Conservation (phyloP, 2,797 vertebrate species). For the Gobionotothen gibberifrons region DNA sequence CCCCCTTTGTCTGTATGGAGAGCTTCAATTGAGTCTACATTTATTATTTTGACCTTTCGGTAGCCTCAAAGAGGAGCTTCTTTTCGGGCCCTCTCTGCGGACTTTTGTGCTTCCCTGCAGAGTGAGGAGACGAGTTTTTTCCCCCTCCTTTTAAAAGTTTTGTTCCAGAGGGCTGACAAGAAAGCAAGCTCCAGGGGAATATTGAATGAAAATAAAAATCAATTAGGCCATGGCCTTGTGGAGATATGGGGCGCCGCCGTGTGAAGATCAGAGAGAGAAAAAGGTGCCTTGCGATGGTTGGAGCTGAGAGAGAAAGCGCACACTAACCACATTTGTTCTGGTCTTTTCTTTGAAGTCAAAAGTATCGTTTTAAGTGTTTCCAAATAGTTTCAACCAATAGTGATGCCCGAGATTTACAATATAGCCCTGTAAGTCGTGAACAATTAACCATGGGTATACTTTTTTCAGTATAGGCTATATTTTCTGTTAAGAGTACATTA, state of each 20-base stretch:
- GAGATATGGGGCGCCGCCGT: constrained; percentile 74
- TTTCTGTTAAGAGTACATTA: too few relatives aligned
- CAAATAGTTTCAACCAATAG: constrained; percentile 15
- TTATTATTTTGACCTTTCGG: constrained; percentile 94
- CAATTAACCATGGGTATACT: too few relatives aligned
- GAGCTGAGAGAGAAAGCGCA: constrained; percentile 68
- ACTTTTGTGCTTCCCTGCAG: constrained; percentile 83
- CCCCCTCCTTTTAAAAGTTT: constrained; percentile 78
- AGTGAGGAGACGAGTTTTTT: constrained; percentile 78
- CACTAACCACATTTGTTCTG: constrained; percentile 82
- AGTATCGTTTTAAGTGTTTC: constrained; percentile 45
- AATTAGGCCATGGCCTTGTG: constrained; percentile 88
- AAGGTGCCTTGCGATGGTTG: constrained; percentile 74
- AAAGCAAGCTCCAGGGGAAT: constrained; percentile 81
- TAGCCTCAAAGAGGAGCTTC: constrained; percentile 84
- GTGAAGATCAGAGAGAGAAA: constrained; percentile 80
- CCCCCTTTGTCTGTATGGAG: constrained; percentile 84
- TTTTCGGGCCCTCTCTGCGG: constrained; percentile 75
- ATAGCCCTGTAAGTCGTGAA: background rate
- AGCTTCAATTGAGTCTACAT: constrained; percentile 91
- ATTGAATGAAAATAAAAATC: constrained; percentile 89
- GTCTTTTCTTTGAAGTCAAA: constrained; percentile 72
- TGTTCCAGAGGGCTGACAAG: constrained; percentile 82
- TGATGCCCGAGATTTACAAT: background rate
- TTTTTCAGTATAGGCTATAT: too few relatives aligned